Base-by-base conservation (phyloP, 2,888 invertebrate species). In the Pammene fasciana region DNA sequence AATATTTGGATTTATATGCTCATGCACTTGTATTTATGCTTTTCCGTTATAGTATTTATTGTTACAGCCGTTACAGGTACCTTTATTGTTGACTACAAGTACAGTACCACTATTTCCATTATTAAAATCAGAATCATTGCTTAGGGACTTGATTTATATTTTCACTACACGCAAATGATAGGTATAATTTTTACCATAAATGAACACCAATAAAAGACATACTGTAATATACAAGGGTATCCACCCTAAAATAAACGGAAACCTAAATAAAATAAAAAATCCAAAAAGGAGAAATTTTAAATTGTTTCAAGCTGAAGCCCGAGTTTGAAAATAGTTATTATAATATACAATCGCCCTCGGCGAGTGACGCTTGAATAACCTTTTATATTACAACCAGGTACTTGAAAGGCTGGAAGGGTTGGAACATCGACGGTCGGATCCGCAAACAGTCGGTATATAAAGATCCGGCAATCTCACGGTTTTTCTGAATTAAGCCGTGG, bases 401-500 rank as follows among this genome's bases (percentile, higher is more conserved):
- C 81, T 82, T 80, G 82, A 74, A 73, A 76, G 76, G 77, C 78
- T 83, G 81, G 83, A 86, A 85, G 87, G 87, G 87, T 87, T 88
- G 82, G 86, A 88, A 87, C 86, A 87, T 86, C 80, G 84, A 79
- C 86, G 86, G 85, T 81, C 82, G 85, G 83, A 83, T 84, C 85
- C 84, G 82, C 88, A 89, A 89, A 90, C 89, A 89, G 87, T 88
- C 4, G 43, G 38, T 48, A 87, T 83, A 86, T 88, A 89, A 89
- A 88, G 86, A 87, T 86, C 83, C 78, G 79, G 83, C 83, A 81
- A 86, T 87, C 86, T 87, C 84, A 84, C 84, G 85, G 84, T 87
- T 88, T 88, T 89, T 86, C 85, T 76, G 85, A 86, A 90, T 90
- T 87, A 90, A 90, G 88, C 80, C 78, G 84, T 88, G 84, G 84